Conservation (phyloP, 2,888 invertebrate genomes). For the Aelia acuminata region DNA sequence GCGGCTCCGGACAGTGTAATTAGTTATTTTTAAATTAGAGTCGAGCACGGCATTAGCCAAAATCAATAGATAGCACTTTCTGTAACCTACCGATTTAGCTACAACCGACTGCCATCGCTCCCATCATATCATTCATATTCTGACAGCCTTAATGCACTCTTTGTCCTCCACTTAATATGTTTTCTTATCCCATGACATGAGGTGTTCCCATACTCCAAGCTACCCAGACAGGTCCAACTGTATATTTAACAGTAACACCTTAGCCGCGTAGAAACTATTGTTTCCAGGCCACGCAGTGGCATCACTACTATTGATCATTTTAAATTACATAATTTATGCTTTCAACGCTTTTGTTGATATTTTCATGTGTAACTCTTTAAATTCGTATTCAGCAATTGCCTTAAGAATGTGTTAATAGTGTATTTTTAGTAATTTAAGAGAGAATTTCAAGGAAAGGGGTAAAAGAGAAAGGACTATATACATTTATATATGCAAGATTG, state of each 20-base stretch:
- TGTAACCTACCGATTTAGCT: slow-evolving; percentile 40
- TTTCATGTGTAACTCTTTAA: too few species aligned
- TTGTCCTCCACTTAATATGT: slow-evolving; percentile 43
- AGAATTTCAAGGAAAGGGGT: too few species aligned
- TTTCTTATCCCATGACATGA: slow-evolving; percentile 11
- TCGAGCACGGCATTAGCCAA: neutral
- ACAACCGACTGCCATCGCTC: neutral
- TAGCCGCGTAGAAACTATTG: neutral
- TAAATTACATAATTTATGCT: too few species aligned
- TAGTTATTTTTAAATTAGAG: slow-evolving; percentile 51
- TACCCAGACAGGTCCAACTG: neutral
- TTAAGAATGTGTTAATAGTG: too few species aligned
- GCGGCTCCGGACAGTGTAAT: neutral
- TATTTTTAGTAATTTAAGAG: too few species aligned
- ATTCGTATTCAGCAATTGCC: too few species aligned
- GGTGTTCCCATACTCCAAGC: slow-evolving; percentile 4
- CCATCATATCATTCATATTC: neutral
- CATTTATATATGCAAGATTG: too few species aligned
- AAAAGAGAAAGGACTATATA: too few species aligned
- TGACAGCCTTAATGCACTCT: slow-evolving; percentile 40
- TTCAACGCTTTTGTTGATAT: too few species aligned
- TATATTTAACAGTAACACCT: neutral
- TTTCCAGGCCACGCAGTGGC: neutral
- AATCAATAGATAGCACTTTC: slow-evolving; percentile 41
- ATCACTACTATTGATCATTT: too few species aligned